Conservation (phyloP, 2,113 vertebrate species). For the Crotalus viridis region DNA sequence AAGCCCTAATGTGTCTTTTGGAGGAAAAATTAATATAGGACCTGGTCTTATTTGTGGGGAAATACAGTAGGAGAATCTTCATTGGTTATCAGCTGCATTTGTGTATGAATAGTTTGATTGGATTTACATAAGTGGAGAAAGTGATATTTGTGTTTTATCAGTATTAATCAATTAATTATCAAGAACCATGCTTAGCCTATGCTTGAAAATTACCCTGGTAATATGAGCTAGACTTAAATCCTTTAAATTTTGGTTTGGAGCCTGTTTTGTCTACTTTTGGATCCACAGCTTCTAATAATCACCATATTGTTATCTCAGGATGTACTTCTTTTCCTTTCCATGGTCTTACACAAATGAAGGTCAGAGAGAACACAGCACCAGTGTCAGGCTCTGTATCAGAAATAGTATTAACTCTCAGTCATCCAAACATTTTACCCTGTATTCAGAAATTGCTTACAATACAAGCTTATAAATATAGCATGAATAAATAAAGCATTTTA, state of each 20-base stretch:
- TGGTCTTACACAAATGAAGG: background rate
- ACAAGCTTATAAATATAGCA: background rate
- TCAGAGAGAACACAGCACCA: background rate
- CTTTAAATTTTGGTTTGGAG: background rate
- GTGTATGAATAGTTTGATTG: background rate
- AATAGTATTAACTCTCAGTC: background rate
- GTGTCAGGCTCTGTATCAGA: background rate
- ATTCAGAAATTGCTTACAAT: background rate
- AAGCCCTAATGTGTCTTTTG: too few species aligned
- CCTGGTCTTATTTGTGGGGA: too few species aligned
- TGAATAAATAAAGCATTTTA: background rate
- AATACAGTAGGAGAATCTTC: background rate
- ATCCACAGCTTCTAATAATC: background rate
- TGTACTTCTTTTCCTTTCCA: background rate
- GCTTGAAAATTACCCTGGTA: background rate
- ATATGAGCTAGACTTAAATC: background rate
- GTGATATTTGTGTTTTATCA: background rate
- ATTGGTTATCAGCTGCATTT: background rate
- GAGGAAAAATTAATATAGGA: too few species aligned
- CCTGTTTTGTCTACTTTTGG: background rate
- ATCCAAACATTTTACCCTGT: background rate
- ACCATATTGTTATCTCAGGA: background rate
- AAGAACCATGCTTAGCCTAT: background rate
- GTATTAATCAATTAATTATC: background rate
- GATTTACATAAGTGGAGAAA: background rate